A percentile compares a stretch with the other conserved stretches of the same genome.
Evolutionary conservation across 1,140 invertebrate genomes (phyloP).

Genomic region (Drosophila rhopaloa): DNA sequence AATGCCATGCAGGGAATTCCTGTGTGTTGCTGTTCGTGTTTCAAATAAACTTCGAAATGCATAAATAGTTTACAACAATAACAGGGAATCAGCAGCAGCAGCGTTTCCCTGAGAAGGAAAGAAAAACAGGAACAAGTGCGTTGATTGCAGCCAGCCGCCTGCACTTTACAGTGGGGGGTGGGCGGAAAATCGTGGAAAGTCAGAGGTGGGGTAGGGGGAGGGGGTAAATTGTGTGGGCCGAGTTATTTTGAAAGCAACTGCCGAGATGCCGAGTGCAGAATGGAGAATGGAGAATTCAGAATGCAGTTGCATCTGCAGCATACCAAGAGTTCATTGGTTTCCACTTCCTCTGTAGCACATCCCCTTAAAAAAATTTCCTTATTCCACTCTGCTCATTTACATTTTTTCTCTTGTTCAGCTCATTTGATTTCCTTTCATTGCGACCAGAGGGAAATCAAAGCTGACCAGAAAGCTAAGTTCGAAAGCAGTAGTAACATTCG

Average conservation of each 20-base stretch:
- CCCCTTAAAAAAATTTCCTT: background rate
- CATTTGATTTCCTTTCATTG: conserved; percentile 21
- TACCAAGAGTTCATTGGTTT: conserved; percentile 74
- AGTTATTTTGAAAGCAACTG: conserved; percentile 50
- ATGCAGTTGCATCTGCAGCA: conserved; percentile 48
- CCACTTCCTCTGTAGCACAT: conserved; percentile 6
- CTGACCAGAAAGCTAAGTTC: background rate
- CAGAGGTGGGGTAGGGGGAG: background rate
- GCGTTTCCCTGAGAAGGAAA: conserved; percentile 44
- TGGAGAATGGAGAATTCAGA: conserved; percentile 16
- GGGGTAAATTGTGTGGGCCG: conserved; percentile 51
- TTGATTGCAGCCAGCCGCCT: conserved; percentile 69
- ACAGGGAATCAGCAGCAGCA: conserved; percentile 51
- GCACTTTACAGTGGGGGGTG: conserved; percentile 44
- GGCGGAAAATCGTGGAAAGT: conserved; percentile 21
- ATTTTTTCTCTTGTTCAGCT: conserved; percentile 25
- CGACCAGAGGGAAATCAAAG: conserved; percentile 25
- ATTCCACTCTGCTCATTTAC: conserved; percentile 16
- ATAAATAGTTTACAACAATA: conserved; percentile 83
- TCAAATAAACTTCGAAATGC: conserved; percentile 82
- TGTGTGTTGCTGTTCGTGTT: conserved; percentile 54
- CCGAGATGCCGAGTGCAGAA: conserved; percentile 26
- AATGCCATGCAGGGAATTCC: conserved; percentile 61
- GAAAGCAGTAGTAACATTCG: background rate
- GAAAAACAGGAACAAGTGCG: conserved; percentile 77